These are phyloP conservation scores for Molorchus minor DNA, from an alignment of 2,888 invertebrate genomes.

Conservation along the genomic window DNA sequence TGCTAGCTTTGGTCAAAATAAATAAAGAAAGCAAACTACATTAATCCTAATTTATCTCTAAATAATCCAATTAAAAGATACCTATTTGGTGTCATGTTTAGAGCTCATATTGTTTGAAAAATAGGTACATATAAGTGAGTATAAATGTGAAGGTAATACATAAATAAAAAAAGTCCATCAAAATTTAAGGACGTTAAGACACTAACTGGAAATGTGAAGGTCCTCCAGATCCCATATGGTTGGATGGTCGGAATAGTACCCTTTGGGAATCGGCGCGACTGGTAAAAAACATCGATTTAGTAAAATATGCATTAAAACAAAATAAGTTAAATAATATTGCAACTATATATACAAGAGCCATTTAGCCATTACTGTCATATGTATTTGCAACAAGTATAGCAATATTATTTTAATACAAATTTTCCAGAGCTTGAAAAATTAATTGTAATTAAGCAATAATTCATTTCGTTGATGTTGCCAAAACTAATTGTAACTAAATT, in stretches of 20 bases:
- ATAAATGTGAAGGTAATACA: background rate
- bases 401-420: background rate
- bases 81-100: no score
- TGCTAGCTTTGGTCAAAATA: background rate
- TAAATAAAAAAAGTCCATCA: background rate
- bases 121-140: background rate
- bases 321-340: background rate
- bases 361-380: no score
- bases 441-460: background rate
- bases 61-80: background rate
- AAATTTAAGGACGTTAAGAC: background rate
- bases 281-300: constrained; percentile 47
- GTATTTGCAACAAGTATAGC: background rate
- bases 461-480: no score
- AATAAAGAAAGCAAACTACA: constrained; percentile 1
- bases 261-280: constrained; percentile 79
- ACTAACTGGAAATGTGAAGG: constrained; percentile 78
- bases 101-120: no score
- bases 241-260: constrained; percentile 77
- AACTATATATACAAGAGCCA: no score
- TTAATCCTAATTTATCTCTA: background rate
- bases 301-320: constrained; percentile 2
- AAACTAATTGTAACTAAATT: no score
- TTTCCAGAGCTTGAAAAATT: background rate
- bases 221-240: constrained; percentile 74